phyloP scores from a whole-genome alignment of 2,797 vertebrate species.

The Glossophaga mutica region DNA sequence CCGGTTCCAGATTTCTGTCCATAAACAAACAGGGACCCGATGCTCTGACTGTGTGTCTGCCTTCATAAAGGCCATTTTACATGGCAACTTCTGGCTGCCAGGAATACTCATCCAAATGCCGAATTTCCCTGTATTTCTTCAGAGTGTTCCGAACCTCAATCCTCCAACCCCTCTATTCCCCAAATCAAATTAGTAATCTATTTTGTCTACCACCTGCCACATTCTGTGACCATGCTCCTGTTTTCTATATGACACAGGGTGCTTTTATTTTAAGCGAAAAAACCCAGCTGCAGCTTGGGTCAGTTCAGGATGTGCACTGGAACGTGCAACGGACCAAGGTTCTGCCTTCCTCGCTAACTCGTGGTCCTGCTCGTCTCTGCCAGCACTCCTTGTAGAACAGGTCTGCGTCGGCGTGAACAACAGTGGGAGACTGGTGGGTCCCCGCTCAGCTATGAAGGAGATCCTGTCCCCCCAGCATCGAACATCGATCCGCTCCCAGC shows the following conservation, averaged over 20 bases:
- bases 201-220: neutral
- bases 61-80: neutral
- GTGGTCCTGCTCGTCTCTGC: neutral
- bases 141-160: neutral
- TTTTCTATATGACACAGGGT: neutral
- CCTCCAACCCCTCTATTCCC: neutral
- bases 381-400: neutral
- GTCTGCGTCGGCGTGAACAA: neutral
- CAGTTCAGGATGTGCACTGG: neutral
- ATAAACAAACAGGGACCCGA: neutral
- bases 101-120: neutral
- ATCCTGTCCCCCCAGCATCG: neutral
- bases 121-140: neutral
- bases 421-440: neutral
- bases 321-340: neutral
- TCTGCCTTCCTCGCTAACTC: neutral
- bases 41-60: rapidly evolving
- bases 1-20: neutral
- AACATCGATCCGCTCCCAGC: neutral
- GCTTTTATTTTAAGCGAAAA: neutral
- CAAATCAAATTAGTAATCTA: neutral
- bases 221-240: neutral
- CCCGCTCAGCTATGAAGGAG: neutral
- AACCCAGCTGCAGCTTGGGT: neutral
- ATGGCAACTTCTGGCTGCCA: neutral